Percentiles rank a stretch among this genome's conserved stretches.
Evolutionary conservation across 37 sponge, comb jelly and placozoan species (phyloP).

Genomic region (Beroe forskalii): DNA sequence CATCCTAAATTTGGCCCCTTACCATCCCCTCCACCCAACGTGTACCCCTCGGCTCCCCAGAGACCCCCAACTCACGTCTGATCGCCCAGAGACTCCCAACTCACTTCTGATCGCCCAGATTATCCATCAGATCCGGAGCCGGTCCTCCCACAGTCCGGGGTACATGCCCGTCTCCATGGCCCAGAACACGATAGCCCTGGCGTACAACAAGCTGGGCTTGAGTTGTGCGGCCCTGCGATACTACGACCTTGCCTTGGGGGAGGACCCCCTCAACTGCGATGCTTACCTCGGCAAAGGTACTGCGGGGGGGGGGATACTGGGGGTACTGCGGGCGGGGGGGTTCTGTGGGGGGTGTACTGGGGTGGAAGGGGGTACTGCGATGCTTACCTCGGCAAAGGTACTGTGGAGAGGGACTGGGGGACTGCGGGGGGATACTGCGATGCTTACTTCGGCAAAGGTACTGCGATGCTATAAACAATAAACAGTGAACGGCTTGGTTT

Average conservation of each 20-base stretch:
- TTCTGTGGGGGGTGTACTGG: no score
- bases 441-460: conserved; percentile 28
- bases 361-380: no score
- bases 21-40: no score
- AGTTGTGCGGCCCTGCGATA: conserved; percentile 44
- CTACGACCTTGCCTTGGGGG: not conserved
- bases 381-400: conserved; percentile 43
- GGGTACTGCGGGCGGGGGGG: not conserved
- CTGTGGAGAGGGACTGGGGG: not conserved
- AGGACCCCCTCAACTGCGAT: conserved; percentile 37
- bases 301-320: not conserved
- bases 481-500: no score
- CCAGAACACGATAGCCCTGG: conserved; percentile 54
- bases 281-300: conserved; percentile 42
- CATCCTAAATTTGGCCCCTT: no score
- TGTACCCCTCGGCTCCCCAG: no score
- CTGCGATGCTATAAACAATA: no score
- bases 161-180: not conserved
- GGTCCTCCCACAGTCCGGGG: conserved; percentile 18
- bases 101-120: not conserved
- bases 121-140: not conserved
- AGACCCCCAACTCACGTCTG: no score
- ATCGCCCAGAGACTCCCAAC: no score
- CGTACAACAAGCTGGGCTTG: conserved; percentile 60
- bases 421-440: no score